Evolutionary conservation across 2,113 vertebrate species (phyloP).

Genomic region (Clupea harengus): DNA sequence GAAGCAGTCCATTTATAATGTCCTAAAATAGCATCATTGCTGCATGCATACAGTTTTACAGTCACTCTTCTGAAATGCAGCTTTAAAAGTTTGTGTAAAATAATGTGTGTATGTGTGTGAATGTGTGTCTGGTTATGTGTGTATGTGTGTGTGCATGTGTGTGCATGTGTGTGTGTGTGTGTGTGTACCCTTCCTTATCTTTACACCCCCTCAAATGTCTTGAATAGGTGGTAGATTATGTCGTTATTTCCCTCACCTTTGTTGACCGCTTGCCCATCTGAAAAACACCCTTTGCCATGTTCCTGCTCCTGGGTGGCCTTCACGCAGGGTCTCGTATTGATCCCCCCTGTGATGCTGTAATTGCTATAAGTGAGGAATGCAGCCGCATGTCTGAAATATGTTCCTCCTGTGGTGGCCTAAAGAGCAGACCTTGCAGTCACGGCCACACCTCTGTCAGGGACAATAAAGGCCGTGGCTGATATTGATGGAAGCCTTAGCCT

Average conservation of each 20-base stretch:
- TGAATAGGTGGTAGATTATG: background rate
- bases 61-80: background rate
- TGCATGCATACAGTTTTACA: background rate
- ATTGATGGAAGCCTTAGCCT: conserved; percentile 28
- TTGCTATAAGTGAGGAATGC: conserved; percentile 3
- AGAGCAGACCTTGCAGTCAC: conserved; percentile 22
- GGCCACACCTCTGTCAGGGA: conserved; percentile 12
- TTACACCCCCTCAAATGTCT: background rate
- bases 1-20: background rate
- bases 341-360: conserved; percentile 36
- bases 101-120: background rate
- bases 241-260: background rate
- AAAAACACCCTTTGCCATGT: background rate
- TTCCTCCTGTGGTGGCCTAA: background rate
- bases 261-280: background rate
- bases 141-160: background rate
- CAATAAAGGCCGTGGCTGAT: conserved; percentile 10
- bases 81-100: background rate
- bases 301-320: conserved; percentile 12
- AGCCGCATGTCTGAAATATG: background rate
- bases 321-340: conserved; percentile 26
- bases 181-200: background rate
- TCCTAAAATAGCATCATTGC: background rate
- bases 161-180: background rate
- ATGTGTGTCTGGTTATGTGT: background rate